Base-by-base conservation (phyloP, 2,797 vertebrate genomes). In the Acrocephalus scirpaceus region DNA sequence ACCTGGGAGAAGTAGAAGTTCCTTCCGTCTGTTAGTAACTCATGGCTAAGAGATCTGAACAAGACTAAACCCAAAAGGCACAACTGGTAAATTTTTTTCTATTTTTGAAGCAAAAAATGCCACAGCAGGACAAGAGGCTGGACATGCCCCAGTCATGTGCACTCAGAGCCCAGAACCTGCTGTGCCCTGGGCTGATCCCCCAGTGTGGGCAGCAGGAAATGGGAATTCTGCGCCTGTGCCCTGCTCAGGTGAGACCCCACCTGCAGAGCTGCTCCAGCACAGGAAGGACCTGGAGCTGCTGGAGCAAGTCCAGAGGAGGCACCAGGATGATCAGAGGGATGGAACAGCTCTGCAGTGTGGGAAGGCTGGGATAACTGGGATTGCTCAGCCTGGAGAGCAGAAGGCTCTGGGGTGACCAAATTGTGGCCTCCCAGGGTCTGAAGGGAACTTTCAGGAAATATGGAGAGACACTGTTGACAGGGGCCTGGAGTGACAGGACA, bases 331-430 rank as follows among this genome's bases (percentile, higher is more conserved):
- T 6, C 53, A 38, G 12, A 51, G 10, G 26, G 4, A 8, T 19
- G 45, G 32, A 58, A 32, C 26, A 74, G 30, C 51, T 50, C 51
- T 84, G 60, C 44, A 50, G 30, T 4, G 60, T 11, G 44, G 20
- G 13, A 57, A 21, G 8, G 16, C 10, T 25, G 20, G 9, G 26
- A 34, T 30, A 50, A 1, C 0, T 50, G 51, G 60, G 2, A 2
- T 34, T 42, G 51, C 12, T 57, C 44, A 65, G 10, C 11, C 16
- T 57, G 51, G 61, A 30, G 21, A 65, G 3, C 34, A 48, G 10
- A 42, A 66, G 4, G 16, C 16, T 56, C 3, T 42, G 36, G 34
- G 6, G 22, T 50, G 53, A 42, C 4, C 60, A 30, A 1, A 8
- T 0, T 17, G 16, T 8, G 11, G 7, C 21, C 32, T 58, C 23